Evolutionary conservation across 2,888 invertebrate species (phyloP), one percentile per base, ranked within the genome.

Genomic region (Papilio protenor): DNA sequence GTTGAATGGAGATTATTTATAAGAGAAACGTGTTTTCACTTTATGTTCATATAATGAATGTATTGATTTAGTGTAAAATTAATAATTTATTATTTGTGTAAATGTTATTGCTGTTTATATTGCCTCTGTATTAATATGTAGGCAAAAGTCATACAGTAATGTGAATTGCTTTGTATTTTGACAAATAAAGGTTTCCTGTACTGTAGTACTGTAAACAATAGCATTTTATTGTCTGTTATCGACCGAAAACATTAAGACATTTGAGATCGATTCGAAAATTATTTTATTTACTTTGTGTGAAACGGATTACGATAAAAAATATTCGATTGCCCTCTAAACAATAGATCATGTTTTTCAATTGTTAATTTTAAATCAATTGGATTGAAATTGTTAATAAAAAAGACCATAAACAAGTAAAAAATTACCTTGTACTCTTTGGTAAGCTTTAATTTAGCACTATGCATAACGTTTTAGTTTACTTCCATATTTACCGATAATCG

Each of bases 31-130:
- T 61, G 12, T 61, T 27, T 61, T 40, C 40, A 66, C 4, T 66
- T 66, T 66, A 66, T 66, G 40, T 66, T 66, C 66, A 66, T 66
- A 12, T 45, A 66, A 66, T 66, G 66, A 45, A 66, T 45, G 40
- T 45, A 66, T 14, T 40, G 40, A 64, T 64, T 33, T 64, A 40
- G n/a, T 11, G 2, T 23, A 14, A 23, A 64, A 64, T 33, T 33
- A 40, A 40, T 40, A 40, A 64, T 40, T 64, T 64, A 64, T 64
- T 27, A 10, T 40, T 64, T 66, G n/a, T 66, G n/a, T 61, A 16
- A 18, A 66, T 66, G 45, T 45, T 66, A 66, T n/a, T 1, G 40
- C 21, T 45, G 40, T 66, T 66, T 45, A 45, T 18, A 33, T 33
- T 45, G 12, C 40, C 33, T 33, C 5, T 61, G 16, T 27, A 16